Conservation (phyloP, 2,797 vertebrate species). For the Tiaroga cobitis region DNA sequence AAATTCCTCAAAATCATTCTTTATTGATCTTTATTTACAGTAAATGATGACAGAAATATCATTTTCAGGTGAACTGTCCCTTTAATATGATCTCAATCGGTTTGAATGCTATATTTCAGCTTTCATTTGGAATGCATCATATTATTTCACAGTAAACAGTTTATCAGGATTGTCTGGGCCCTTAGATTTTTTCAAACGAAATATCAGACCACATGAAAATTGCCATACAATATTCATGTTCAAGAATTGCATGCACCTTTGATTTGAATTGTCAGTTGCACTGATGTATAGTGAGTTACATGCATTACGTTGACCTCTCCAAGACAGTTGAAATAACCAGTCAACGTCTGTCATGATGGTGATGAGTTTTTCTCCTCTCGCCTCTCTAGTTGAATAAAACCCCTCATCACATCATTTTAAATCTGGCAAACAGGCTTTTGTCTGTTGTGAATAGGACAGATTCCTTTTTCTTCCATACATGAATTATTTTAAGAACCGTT, state of each 20-base stretch:
- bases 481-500: constrained; percentile 28
- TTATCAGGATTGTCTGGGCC: not conserved
- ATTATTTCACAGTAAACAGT: constrained; percentile 24
- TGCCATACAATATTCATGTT: not conserved
- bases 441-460: constrained; percentile 5
- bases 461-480: constrained; percentile 13
- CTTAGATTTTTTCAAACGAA: constrained; percentile 11
- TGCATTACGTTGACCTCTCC: not conserved
- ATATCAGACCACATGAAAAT: not conserved
- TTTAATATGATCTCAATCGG: not conserved
- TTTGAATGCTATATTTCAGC: constrained; percentile 1
- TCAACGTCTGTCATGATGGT: constrained; percentile 5
- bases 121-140: constrained; percentile 24
- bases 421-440: constrained; percentile 1
- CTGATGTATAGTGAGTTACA: constrained; percentile 8
- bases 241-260: constrained; percentile 18
- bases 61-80: not conserved
- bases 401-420: constrained; percentile 12
- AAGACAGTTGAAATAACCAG: constrained; percentile 43
- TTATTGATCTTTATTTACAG: too few relatives aligned
- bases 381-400: constrained; percentile 24
- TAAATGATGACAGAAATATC: not conserved
- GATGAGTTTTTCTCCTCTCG: constrained; percentile 27
- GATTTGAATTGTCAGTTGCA: constrained; percentile 14
- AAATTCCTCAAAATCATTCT: not conserved